Evolutionary conservation across 2,888 invertebrate species (phyloP).

Genomic region (Elysia crispata): DNA sequence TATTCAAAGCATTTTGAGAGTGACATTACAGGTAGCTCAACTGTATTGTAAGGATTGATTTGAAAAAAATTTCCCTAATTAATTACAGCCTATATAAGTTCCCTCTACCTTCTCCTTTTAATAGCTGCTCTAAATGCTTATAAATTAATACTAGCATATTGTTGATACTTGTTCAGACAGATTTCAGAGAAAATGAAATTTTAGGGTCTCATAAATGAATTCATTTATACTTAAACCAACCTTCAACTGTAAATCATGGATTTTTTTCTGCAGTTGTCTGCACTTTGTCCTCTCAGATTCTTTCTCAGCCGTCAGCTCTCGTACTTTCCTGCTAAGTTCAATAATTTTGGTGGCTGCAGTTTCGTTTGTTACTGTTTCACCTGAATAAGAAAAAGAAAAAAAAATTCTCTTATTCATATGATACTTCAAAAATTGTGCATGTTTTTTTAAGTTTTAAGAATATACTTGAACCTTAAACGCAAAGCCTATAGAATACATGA

Average conservation of each 20-base stretch:
- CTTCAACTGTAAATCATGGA: constrained; percentile 72
- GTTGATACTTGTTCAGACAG: neutral
- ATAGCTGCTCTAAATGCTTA: neutral
- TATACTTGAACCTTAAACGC: too few species aligned
- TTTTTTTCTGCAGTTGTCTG: constrained; percentile 71
- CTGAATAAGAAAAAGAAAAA: constrained; percentile 20
- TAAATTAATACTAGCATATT: neutral
- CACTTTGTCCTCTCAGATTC: constrained; percentile 74
- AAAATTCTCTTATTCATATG: too few species aligned
- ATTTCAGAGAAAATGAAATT: neutral
- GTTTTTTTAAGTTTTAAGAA: too few species aligned
- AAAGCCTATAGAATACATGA: too few species aligned
- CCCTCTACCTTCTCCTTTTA: neutral
- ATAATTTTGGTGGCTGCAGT: constrained; percentile 77
- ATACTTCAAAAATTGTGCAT: too few species aligned
- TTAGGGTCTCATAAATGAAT: neutral
- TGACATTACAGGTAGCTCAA: too few species aligned
- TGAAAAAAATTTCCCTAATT: too few species aligned
- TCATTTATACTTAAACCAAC: constrained; percentile 52
- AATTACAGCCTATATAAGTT: too few species aligned
- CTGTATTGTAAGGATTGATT: too few species aligned
- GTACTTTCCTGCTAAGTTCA: constrained; percentile 76
- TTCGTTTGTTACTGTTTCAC: constrained; percentile 67
- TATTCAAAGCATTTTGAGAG: too few species aligned
- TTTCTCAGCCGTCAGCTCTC: constrained; percentile 76